phyloP scores from a whole-genome alignment of 2,113 vertebrate species.

The Potamarius usumacintae region DNA sequence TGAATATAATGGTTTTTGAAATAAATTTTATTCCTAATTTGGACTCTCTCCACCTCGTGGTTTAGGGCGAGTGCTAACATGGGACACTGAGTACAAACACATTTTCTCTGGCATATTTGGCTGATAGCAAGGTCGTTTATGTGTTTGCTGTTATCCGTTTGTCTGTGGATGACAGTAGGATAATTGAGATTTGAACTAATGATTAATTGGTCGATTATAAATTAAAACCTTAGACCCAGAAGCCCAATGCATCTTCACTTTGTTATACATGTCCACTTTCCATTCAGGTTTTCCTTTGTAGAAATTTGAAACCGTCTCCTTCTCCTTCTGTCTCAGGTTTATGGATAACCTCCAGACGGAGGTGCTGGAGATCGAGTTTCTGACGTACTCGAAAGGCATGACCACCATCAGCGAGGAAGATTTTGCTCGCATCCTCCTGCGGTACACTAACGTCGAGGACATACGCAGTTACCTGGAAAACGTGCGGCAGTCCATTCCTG shows the following conservation, averaged over 20 bases:
- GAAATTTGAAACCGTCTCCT: neutral
- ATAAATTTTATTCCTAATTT: neutral
- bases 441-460: constrained; percentile 97
- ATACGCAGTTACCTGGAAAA: constrained; percentile 93
- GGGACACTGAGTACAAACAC: neutral
- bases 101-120: no score
- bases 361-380: constrained; percentile 95
- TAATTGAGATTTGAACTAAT: neutral
- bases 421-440: constrained; percentile 93
- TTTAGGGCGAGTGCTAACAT: neutral
- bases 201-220: neutral
- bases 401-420: constrained; percentile 97
- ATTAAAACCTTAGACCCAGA: neutral
- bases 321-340: constrained; percentile 76
- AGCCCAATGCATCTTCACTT: neutral
- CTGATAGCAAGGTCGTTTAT: no score
- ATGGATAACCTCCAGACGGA: constrained; percentile 99
- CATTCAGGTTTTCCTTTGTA: neutral
- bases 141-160: neutral
- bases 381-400: constrained; percentile 97
- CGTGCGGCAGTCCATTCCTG: constrained; percentile 85
- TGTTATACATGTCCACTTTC: neutral
- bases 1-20: neutral
- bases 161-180: no score
- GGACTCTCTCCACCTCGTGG: neutral